A percentile compares a stretch with the other conserved stretches of the same genome.
Evolutionary conservation across 1,140 invertebrate genomes (phyloP).

Genomic region (Amyelois transitella): DNA sequence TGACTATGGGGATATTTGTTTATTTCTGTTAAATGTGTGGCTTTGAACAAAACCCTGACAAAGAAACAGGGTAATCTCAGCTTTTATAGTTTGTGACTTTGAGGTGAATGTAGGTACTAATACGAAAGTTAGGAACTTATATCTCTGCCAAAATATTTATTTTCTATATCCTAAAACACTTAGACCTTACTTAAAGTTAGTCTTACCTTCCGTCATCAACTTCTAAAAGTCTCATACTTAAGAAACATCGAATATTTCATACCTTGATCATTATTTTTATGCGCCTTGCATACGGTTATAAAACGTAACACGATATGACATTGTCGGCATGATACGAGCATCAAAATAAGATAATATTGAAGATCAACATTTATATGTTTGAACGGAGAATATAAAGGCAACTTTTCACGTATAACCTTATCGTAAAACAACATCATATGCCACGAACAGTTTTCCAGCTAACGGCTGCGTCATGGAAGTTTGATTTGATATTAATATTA

Average conservation of each 20-base stretch:
- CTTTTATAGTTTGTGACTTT: no score
- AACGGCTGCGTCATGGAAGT: not conserved
- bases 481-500: not conserved
- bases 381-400: not conserved
- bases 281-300: not conserved
- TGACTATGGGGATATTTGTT: no score
- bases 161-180: no score
- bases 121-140: no score
- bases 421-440: not conserved
- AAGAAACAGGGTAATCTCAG: no score
- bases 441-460: not conserved
- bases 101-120: no score
- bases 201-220: no score
- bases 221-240: no score
- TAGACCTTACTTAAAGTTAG: no score
- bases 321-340: not conserved
- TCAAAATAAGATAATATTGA: not conserved
- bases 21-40: no score
- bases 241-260: not conserved
- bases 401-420: not conserved
- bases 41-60: no score
- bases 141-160: no score
- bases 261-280: not conserved
- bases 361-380: not conserved
- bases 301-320: not conserved